A percentile compares a stretch with the other conserved stretches of the same genome.
These are phyloP conservation scores for Mycteria americana DNA, from an alignment of 2,797 vertebrate genomes.

Conservation along the genomic window DNA sequence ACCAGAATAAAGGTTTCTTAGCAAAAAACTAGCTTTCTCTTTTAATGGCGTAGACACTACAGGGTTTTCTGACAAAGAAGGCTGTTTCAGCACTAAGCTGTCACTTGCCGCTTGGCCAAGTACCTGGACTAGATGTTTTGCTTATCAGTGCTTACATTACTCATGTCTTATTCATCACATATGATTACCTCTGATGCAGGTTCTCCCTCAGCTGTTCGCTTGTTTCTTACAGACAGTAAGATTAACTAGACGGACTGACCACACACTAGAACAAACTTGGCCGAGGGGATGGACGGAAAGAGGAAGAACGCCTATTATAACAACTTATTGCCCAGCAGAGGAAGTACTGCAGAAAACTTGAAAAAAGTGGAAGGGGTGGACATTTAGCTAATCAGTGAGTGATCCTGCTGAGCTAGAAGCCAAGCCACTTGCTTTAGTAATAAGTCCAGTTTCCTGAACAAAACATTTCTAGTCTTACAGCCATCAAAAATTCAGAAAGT, in stretches of 20 bases:
- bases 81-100: not conserved
- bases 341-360: constrained; percentile 49
- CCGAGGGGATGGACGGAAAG: constrained; percentile 29
- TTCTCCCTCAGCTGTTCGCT: not conserved
- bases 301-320: constrained; percentile 15
- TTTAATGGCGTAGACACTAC: not conserved
- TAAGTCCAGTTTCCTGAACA: constrained; percentile 54
- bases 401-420: not conserved
- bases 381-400: not conserved
- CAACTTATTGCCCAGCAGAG: constrained; percentile 28
- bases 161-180: not conserved
- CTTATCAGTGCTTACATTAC: not conserved
- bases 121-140: not conserved
- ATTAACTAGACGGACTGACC: not conserved
- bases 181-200: not conserved
- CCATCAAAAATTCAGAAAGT: constrained; percentile 64
- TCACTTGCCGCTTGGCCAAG: not conserved
- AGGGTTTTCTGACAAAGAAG: not conserved
- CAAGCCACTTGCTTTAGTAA: constrained; percentile 24
- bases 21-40: not conserved
- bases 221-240: not conserved
- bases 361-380: constrained; percentile 34
- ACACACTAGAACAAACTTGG: not conserved
- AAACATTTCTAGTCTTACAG: constrained; percentile 50
- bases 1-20: not conserved